phyloP scores from a whole-genome alignment of 2,797 vertebrate genomes.

The Tiaroga cobitis region DNA sequence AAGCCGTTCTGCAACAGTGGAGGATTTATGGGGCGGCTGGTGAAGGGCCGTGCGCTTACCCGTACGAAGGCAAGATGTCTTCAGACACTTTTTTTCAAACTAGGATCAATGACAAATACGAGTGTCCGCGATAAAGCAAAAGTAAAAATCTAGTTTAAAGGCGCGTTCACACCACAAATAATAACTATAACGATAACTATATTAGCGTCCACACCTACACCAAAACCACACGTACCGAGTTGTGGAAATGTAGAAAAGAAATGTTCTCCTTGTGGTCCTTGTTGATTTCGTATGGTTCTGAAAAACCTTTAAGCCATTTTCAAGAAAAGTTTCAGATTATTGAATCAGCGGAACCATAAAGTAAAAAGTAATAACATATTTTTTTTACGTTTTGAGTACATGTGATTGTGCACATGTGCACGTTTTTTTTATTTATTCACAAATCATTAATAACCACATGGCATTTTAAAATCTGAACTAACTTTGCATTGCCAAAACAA shows the following conservation, averaged over 20 bases:
- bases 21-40: conserved; percentile 77
- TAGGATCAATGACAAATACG: neutral
- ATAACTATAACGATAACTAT: neutral
- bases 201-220: neutral
- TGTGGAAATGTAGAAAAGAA: too few species aligned
- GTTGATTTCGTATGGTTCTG: neutral
- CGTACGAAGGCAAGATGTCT: conserved; percentile 84
- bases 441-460: neutral
- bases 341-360: neutral
- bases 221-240: neutral
- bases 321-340: neutral
- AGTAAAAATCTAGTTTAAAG: neutral
- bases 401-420: too few species aligned
- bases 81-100: neutral
- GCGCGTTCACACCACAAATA: neutral
- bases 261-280: neutral
- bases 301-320: neutral
- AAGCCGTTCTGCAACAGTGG: conserved; percentile 76
- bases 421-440: too few species aligned
- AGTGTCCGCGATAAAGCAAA: neutral
- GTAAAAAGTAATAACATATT: neutral
- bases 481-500: neutral
- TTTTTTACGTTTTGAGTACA: neutral
- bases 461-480: neutral
- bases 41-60: conserved; percentile 85